Conservation (phyloP, 2,113 vertebrate genomes). For the Sander vitreus region DNA sequence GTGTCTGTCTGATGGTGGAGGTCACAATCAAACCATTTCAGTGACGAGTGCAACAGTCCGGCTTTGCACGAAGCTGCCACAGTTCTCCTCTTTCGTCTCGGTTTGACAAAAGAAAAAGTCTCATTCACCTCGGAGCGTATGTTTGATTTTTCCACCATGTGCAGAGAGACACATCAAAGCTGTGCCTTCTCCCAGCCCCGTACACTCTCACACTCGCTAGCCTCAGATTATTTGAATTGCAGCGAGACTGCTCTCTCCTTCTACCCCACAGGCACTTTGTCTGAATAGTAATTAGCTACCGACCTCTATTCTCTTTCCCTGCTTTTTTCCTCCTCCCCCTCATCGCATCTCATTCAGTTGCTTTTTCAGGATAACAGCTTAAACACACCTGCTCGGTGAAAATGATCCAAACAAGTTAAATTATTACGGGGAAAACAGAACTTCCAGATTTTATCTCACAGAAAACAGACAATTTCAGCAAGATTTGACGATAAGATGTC, state of each 20-base stretch:
- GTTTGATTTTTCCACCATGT: constrained; percentile 13
- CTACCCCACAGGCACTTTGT: constrained; percentile 60
- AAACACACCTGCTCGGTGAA: constrained; percentile 36
- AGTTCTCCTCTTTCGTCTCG: background rate
- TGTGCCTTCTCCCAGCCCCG: constrained; percentile 7
- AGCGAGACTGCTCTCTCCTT: constrained; percentile 43
- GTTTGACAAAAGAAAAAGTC: constrained; percentile 3
- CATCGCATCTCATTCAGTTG: constrained; percentile 30
- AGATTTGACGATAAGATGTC: background rate
- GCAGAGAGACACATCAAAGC: constrained; percentile 54
- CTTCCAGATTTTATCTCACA: constrained; percentile 28
- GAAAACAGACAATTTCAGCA: constrained; percentile 14
- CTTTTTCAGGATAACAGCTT: constrained; percentile 29
- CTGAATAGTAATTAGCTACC: constrained; percentile 75
- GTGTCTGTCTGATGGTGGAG: constrained; percentile 18
- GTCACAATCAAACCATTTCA: constrained; percentile 38
- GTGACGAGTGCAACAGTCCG: background rate
- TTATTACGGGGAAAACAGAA: background rate
- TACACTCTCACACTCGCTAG: constrained; percentile 33
- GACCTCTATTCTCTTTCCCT: constrained; percentile 51
- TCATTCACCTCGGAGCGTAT: background rate
- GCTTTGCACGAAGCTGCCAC: constrained; percentile 7
- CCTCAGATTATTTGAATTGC: constrained; percentile 65
- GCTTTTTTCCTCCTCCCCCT: constrained; percentile 15
- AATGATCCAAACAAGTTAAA: constrained; percentile 23